These are phyloP conservation scores for Calliopsis andreniformis DNA, from an alignment of 1,140 invertebrate genomes.

Conservation along the genomic window DNA sequence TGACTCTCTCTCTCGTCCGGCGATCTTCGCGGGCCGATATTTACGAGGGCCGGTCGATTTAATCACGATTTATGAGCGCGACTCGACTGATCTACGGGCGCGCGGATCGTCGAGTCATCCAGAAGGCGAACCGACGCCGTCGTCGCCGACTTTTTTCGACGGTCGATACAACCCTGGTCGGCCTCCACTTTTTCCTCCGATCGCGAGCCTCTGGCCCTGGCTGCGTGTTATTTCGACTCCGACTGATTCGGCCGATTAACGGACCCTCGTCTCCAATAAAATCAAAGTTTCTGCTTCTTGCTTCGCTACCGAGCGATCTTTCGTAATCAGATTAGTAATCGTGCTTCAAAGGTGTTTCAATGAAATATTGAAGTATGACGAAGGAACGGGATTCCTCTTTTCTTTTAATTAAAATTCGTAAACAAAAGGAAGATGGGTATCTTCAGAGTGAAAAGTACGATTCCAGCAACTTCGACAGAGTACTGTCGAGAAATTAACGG, in stretches of 20 bases:
- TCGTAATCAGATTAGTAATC: not conserved
- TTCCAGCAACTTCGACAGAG: no score
- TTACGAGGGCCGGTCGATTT: constrained; percentile 56
- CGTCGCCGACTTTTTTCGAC: constrained; percentile 38
- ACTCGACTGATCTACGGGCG: constrained; percentile 49
- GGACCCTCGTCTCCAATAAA: no score
- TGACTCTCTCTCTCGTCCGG: not conserved
- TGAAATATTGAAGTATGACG: not conserved
- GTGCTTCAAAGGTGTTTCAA: no score
- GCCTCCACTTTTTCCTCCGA: constrained; percentile 47
- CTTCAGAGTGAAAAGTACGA: not conserved
- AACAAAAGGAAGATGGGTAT: not conserved
- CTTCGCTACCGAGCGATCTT: not conserved
- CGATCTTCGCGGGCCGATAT: constrained; percentile 32
- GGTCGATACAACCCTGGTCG: constrained; percentile 26
- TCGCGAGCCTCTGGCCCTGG: constrained; percentile 5
- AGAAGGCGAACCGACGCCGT: constrained; percentile 37
- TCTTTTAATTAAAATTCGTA: not conserved
- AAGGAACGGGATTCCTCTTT: constrained; percentile 15
- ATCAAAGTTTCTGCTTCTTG: not conserved
- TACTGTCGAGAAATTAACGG: constrained; percentile 34
- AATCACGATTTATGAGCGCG: constrained; percentile 60
- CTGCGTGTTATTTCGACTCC: not conserved
- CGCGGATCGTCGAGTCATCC: constrained; percentile 43
- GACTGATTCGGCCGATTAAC: constrained; percentile 8